phyloP scores from a whole-genome alignment of 2,797 vertebrate genomes.

The Galagoides demidoff region DNA sequence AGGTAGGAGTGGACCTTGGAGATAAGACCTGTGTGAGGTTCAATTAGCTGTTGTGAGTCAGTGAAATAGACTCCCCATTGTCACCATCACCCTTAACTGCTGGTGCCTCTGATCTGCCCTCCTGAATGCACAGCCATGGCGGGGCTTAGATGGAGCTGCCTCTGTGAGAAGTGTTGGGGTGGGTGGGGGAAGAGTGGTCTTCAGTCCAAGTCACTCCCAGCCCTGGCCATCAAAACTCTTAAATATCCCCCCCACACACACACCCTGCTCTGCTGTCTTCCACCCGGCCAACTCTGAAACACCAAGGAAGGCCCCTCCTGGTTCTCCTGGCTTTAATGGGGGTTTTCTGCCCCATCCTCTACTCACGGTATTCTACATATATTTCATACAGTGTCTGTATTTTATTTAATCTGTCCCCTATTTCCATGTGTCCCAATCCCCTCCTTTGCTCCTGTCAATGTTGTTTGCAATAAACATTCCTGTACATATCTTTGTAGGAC shows the following conservation, averaged over 20 bases:
- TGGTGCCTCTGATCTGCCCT: not conserved
- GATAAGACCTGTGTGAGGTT: not conserved
- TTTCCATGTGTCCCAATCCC: not conserved
- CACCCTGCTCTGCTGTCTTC: not conserved
- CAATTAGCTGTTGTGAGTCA: not conserved
- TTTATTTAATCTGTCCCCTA: constrained; percentile 25
- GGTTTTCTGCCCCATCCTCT: not conserved
- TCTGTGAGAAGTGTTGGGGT: not conserved
- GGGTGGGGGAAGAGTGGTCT: not conserved
- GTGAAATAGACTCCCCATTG: not conserved
- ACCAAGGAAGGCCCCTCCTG: not conserved
- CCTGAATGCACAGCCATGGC: not conserved
- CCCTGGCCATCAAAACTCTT: not conserved
- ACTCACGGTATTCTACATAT: not conserved
- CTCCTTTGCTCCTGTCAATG: not conserved
- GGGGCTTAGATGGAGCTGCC: too few relatives aligned
- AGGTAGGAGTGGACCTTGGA: not conserved
- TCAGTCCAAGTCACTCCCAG: not conserved
- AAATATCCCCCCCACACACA: not conserved
- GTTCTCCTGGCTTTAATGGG: not conserved
- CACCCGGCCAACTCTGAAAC: not conserved
- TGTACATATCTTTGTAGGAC: not conserved
- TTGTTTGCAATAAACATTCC: not conserved
- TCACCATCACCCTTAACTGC: not conserved
- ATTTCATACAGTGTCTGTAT: not conserved